Evolutionary conservation across 2,113 vertebrate species (phyloP).

Genomic region (Chinchilla lanigera): DNA sequence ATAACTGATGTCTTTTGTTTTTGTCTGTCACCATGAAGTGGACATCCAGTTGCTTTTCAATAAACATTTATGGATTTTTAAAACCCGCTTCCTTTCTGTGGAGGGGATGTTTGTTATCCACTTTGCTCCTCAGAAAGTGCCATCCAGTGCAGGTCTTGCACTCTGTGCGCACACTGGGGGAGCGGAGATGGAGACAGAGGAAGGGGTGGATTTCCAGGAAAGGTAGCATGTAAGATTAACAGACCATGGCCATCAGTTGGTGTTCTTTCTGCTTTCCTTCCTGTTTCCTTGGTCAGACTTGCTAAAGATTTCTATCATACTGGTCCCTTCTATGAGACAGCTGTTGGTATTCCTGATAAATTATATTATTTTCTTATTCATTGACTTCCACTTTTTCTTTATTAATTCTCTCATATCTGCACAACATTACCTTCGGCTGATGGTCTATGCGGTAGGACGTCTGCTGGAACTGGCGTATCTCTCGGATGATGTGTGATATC

Average conservation of each 20-base stretch:
- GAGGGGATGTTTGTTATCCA: not conserved
- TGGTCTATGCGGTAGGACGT: conserved; percentile 98
- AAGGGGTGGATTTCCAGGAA: not conserved
- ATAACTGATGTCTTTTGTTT: not conserved
- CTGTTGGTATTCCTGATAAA: not conserved
- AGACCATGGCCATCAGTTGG: not conserved
- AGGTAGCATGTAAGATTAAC: not conserved
- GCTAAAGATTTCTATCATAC: not conserved
- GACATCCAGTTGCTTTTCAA: not conserved
- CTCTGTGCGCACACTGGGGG: not conserved
- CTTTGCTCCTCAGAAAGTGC: not conserved
- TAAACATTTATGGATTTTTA: not conserved
- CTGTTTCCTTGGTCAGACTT: not conserved
- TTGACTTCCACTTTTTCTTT: not conserved
- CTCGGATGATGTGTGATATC: conserved; percentile 99
- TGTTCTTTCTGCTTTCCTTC: not conserved
- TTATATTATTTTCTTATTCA: not conserved
- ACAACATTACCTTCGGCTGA: conserved; percentile 93
- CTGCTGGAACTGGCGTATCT: conserved; percentile 99
- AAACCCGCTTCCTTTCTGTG: not conserved
- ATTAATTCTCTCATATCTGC: not conserved
- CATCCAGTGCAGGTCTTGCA: not conserved
- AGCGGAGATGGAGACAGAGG: not conserved
- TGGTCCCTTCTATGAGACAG: not conserved
- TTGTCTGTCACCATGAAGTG: not conserved